Base-by-base conservation (phyloP, 2,113 vertebrate genomes). In the Uria lomvia region DNA sequence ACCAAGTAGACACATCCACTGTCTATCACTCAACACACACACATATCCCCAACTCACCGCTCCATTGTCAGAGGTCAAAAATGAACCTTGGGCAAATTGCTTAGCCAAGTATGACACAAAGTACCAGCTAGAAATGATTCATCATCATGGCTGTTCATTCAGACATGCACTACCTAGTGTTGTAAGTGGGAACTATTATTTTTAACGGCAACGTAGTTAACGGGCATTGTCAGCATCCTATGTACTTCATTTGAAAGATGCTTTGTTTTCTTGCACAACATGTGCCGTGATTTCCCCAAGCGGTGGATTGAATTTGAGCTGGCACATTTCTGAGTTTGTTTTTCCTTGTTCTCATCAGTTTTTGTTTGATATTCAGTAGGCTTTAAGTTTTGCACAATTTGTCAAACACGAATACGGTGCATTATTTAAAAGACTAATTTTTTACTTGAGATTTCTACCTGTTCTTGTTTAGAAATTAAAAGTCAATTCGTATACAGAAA, bases 191-290 rank as follows among this genome's bases (percentile, higher is more conserved):
- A 91, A 16, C 4, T 17, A 24, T 30, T 70, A 6, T 20, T 86
- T 77, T 52, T 49, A 63, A 59, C 12, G 6, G 5, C 18, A 68
- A 50, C 32, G 65, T 52, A 45, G 20, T 59, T 63, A 71, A 84
- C 3, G 8, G 7, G 3, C 1, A 0, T 26, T 84, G 40, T n/a
- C 68, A 86, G 11, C 0, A 1, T 27, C 11, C 5, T 34, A 6
- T 17, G 1, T 38, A 34, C 60, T 78, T 65, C 8, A 71, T 55
- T 63, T 45, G 56, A 92, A 80, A 22, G 22, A 59, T 18, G 5
- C 12, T 36, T 36, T 36, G 34, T 24, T 77, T 79, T 49, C 42
- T 36, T 71, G 43, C n/a, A 74, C 40, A 88, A 58, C 9, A 38
- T 2, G 1, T 60, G 55, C 29, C n/a, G 15, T 34, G 17, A 59